Evolutionary conservation across 2,888 invertebrate species (phyloP).

Genomic region (Drosophila testacea): DNA sequence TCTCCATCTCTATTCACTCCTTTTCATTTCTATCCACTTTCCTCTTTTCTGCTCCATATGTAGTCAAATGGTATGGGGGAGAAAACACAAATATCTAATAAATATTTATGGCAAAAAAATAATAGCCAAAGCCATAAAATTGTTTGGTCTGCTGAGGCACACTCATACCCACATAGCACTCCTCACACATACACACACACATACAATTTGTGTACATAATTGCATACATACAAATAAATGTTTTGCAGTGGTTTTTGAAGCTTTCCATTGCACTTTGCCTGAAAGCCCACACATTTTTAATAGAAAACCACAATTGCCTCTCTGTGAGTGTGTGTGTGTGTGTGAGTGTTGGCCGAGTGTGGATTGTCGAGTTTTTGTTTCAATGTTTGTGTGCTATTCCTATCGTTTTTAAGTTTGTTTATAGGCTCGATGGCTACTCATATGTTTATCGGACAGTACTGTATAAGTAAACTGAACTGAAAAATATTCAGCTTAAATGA

Average conservation of each 20-base stretch:
- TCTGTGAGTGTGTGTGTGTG: constrained; percentile 18
- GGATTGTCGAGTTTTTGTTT: not conserved
- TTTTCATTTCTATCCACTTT: not conserved
- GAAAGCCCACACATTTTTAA: constrained; percentile 49
- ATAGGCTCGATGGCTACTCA: too few species aligned
- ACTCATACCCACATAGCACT: constrained; percentile 3
- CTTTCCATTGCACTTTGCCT: constrained; percentile 43
- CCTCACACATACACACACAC: constrained; percentile 5
- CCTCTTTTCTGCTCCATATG: not conserved
- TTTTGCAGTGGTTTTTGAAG: constrained; percentile 7
- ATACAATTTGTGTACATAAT: constrained; percentile 33
- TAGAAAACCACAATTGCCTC: constrained; percentile 49
- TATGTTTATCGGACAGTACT: too few species aligned
- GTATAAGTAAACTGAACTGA: too few species aligned
- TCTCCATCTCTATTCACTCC: not conserved
- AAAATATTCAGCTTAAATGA: too few species aligned
- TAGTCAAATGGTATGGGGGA: not conserved
- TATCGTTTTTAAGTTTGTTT: not conserved
- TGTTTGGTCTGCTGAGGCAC: constrained; percentile 49
- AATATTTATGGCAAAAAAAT: constrained; percentile 70
- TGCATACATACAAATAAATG: constrained; percentile 20
- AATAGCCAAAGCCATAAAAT: constrained; percentile 64
- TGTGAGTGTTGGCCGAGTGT: not conserved
- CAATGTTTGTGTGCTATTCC: not conserved
- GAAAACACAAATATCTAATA: constrained; percentile 62